A percentile compares a stretch with the other conserved stretches of the same genome.
Evolutionary conservation across 92 coral and sea anemone species (phyloP).

Genomic region (Paramuricea clavata): DNA sequence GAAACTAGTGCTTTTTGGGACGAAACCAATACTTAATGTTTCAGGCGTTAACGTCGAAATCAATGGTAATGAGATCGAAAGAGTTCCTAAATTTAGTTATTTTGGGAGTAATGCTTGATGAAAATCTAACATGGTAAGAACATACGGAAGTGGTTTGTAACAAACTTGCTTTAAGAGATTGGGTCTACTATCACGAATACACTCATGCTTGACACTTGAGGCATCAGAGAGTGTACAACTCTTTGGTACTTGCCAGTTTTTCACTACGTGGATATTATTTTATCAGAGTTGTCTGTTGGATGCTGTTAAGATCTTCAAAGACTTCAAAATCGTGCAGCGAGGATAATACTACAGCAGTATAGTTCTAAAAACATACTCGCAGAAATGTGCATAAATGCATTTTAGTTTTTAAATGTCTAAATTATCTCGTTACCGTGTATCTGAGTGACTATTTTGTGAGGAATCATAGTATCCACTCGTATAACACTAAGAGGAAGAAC

Average conservation of each 20-base stretch:
- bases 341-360: conserved; percentile 46
- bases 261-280: too few relatives aligned
- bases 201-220: conserved; percentile 43
- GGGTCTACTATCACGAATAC: conserved; percentile 41
- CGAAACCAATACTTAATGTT: not conserved
- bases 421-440: conserved; percentile 8
- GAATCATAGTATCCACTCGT: conserved; percentile 28
- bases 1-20: conserved; percentile 56
- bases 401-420: too few relatives aligned
- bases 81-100: conserved; percentile 29
- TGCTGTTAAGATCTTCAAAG: conserved; percentile 37
- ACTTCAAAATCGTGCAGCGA: too few relatives aligned
- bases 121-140: too few relatives aligned
- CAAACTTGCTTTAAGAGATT: too few relatives aligned
- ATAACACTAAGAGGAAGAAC: conserved; percentile 43
- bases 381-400: too few relatives aligned
- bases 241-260: too few relatives aligned
- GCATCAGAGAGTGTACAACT: conserved; percentile 44
- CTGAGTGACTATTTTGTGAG: too few relatives aligned
- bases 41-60: not conserved
- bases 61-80: too few relatives aligned
- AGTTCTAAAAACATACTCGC: not conserved
- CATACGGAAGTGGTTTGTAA: too few relatives aligned
- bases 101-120: too few relatives aligned
- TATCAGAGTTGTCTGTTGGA: conserved; percentile 44